Evolutionary conservation across 2,888 invertebrate genomes (phyloP).

Genomic region (Drosophila histrio): DNA sequence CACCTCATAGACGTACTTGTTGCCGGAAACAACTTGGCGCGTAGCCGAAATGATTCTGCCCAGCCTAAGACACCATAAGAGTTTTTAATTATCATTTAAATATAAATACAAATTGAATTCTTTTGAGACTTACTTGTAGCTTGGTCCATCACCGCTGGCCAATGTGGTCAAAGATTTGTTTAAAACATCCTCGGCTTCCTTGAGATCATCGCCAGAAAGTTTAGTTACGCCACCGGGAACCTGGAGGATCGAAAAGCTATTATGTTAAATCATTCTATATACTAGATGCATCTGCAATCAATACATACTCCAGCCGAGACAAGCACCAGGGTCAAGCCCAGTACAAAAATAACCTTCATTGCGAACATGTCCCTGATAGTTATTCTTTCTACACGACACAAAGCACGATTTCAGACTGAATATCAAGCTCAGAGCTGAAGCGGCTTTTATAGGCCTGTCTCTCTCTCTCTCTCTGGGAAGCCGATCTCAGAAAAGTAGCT

Average conservation of each 20-base stretch:
- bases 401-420: slow-evolving; percentile 31
- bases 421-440: background rate
- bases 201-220: slow-evolving; percentile 35
- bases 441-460: slow-evolving; percentile 51
- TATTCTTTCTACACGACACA: background rate
- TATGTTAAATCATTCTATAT: background rate
- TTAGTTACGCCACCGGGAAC: slow-evolving; percentile 25
- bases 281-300: background rate
- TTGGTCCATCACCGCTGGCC: slow-evolving; percentile 53
- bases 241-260: background rate
- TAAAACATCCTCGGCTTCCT: slow-evolving; percentile 31
- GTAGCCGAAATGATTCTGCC: slow-evolving; percentile 57
- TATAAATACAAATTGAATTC: background rate
- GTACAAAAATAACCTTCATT: slow-evolving; percentile 45
- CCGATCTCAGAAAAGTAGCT: background rate
- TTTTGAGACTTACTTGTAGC: slow-evolving; percentile 41
- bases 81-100: background rate
- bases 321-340: slow-evolving; percentile 40
- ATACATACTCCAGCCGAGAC: slow-evolving; percentile 28
- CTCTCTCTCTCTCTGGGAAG: background rate
- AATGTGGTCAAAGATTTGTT: slow-evolving; percentile 28
- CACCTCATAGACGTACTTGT: slow-evolving; percentile 38
- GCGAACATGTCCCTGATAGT: slow-evolving; percentile 33
- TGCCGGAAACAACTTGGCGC: slow-evolving; percentile 52
- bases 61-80: slow-evolving; percentile 39